These are phyloP conservation scores for Trypoxylus dichotomus DNA, from an alignment of 1,140 invertebrate species.

Conservation along the genomic window DNA sequence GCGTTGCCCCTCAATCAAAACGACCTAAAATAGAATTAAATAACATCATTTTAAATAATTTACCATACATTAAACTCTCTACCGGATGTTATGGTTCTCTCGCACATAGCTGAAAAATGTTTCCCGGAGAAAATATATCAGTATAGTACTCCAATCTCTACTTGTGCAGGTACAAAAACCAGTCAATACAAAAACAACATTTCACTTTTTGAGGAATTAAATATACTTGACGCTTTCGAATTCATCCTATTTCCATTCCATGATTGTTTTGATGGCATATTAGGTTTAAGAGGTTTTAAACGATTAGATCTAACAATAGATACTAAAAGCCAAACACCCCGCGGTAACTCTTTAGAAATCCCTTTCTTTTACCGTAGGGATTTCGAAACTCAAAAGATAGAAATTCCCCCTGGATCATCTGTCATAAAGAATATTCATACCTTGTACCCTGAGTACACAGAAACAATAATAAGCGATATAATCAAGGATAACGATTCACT, in stretches of 20 bases:
- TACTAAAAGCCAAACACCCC: conserved; percentile 31
- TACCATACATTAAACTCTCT: conserved; percentile 39
- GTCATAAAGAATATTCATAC: neutral
- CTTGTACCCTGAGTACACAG: neutral
- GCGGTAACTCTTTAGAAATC: conserved; percentile 32
- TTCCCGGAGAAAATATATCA: conserved; percentile 35
- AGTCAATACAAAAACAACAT: conserved; percentile 33
- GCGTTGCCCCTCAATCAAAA: too few species aligned
- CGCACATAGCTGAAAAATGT: conserved; percentile 35
- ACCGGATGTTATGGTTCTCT: conserved; percentile 37
- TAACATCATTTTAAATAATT: conserved; percentile 20
- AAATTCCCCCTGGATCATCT: neutral
- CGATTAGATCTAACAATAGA: conserved; percentile 37
- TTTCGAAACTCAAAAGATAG: neutral
- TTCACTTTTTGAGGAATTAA: too few species aligned
- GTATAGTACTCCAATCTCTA: conserved; percentile 27
- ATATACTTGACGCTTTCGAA: neutral
- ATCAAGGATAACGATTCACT: neutral
- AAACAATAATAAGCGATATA: neutral
- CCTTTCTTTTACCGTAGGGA: conserved; percentile 31
- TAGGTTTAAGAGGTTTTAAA: conserved; percentile 35
- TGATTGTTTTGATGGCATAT: conserved; percentile 40
- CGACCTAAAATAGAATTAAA: conserved; percentile 18
- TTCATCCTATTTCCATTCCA: conserved; percentile 38
- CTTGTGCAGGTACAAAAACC: conserved; percentile 33